Percentiles rank a stretch among this genome's conserved stretches.
phyloP scores from a whole-genome alignment of 2,888 invertebrate genomes.

The Eristalis intricaria region DNA sequence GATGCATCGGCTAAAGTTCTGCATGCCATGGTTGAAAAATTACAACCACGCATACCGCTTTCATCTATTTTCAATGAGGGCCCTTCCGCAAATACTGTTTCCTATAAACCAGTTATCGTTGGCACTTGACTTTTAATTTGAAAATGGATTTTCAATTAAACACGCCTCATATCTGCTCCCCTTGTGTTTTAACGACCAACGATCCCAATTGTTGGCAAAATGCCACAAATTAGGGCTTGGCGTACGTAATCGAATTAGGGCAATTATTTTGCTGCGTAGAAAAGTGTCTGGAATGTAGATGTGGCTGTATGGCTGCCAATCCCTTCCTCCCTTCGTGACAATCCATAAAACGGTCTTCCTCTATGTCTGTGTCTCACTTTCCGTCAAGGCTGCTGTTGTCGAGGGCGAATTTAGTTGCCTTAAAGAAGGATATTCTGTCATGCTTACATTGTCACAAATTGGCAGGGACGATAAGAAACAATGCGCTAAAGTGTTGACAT shows the following conservation, averaged over 20 bases:
- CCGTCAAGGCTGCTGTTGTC: not conserved
- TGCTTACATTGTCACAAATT: not conserved
- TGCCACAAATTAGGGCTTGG: not conserved
- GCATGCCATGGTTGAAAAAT: not conserved
- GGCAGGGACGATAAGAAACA: not conserved
- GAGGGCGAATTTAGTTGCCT: not conserved
- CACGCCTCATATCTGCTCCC: not conserved
- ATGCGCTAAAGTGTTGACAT: not conserved
- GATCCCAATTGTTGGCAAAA: not conserved
- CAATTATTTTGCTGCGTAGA: not conserved
- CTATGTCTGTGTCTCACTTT: not conserved
- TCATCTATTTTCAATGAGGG: not conserved
- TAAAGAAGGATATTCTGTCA: not conserved
- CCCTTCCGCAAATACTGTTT: not conserved
- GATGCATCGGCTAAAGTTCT: not conserved
- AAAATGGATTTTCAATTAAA: not conserved
- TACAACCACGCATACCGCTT: not conserved
- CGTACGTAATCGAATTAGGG: not conserved
- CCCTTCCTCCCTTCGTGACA: not conserved
- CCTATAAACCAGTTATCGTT: not conserved
- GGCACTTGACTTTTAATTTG: not conserved
- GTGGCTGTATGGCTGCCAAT: too few relatives aligned
- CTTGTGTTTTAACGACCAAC: not conserved
- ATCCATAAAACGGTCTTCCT: not conserved
- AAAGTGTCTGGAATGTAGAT: not conserved